phyloP scores from a whole-genome alignment of 2,888 invertebrate genomes.

The Phrixothrix hirtus region DNA sequence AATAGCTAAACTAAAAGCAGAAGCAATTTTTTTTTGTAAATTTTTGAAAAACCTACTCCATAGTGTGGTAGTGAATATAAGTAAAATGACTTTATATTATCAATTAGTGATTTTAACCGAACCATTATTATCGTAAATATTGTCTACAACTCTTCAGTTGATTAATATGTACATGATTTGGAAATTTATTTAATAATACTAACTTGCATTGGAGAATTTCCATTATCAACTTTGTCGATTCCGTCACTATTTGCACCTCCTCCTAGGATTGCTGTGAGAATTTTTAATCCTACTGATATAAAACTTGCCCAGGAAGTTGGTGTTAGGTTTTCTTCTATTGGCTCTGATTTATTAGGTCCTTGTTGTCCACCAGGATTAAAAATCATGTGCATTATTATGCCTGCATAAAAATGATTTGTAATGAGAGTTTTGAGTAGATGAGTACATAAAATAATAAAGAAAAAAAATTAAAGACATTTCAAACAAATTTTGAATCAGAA shows the following conservation, averaged over 20 bases:
- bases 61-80: no score
- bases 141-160: no score
- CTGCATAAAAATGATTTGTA: conserved; percentile 49
- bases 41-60: conserved; percentile 8
- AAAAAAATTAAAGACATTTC: no score
- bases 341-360: conserved; percentile 82
- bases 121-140: no score
- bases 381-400: conserved; percentile 86
- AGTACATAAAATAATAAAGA: no score
- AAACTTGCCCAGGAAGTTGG: conserved; percentile 88
- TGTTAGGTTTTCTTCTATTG: conserved; percentile 68
- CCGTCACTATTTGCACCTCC: conserved; percentile 76
- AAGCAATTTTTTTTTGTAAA: conserved; percentile 23
- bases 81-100: no score
- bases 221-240: conserved; percentile 89
- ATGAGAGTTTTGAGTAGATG: no score
- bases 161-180: no score
- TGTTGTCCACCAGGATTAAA: conserved; percentile 69
- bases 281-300: conserved; percentile 82
- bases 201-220: conserved; percentile 88
- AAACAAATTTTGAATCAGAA: no score
- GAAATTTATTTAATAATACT: no score
- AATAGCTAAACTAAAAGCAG: conserved; percentile 27
- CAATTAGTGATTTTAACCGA: conserved; percentile 12
- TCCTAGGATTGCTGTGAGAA: conserved; percentile 81